Conservation (phyloP, 2,888 invertebrate genomes). For the Dorcus hopei region DNA sequence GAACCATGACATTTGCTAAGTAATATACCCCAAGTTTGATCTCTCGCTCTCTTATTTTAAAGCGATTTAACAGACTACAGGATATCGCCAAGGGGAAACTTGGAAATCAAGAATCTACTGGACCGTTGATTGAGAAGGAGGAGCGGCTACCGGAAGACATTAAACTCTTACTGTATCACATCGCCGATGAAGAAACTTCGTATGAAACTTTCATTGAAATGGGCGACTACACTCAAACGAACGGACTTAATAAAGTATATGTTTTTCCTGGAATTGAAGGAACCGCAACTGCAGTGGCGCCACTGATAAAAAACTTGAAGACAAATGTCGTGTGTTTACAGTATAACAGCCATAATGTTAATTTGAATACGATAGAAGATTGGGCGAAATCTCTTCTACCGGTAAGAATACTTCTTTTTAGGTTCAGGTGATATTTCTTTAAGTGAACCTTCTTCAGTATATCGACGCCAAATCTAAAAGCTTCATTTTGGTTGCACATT, state of each 20-base stretch:
- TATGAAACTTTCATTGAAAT: constrained; percentile 1
- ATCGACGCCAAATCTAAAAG: constrained; percentile 21
- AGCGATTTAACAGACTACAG: constrained; percentile 44
- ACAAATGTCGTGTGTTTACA: constrained; percentile 56
- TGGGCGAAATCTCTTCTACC: constrained; percentile 55
- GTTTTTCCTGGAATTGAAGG: constrained; percentile 70
- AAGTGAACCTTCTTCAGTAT: too few species aligned
- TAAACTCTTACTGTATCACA: constrained; percentile 57
- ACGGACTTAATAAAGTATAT: constrained; percentile 36
- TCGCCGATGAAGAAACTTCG: constrained; percentile 59
- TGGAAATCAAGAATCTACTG: constrained; percentile 2
- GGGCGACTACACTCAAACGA: neutral
- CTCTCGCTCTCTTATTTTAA: neutral
- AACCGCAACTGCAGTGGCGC: constrained; percentile 54
- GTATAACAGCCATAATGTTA: constrained; percentile 48
- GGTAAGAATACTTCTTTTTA: constrained; percentile 43
- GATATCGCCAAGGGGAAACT: constrained; percentile 51
- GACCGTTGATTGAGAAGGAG: neutral
- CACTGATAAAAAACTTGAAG: constrained; percentile 53
- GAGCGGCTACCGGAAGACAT: constrained; percentile 46
- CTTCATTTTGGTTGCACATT: constrained; percentile 79
- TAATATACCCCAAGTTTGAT: neutral
- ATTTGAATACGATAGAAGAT: constrained; percentile 48
- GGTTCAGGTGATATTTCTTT: too few species aligned
- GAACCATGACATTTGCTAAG: constrained; percentile 73